Evolutionary conservation across 2,797 vertebrate species (phyloP).

Genomic region (Sebastes oblongus): DNA sequence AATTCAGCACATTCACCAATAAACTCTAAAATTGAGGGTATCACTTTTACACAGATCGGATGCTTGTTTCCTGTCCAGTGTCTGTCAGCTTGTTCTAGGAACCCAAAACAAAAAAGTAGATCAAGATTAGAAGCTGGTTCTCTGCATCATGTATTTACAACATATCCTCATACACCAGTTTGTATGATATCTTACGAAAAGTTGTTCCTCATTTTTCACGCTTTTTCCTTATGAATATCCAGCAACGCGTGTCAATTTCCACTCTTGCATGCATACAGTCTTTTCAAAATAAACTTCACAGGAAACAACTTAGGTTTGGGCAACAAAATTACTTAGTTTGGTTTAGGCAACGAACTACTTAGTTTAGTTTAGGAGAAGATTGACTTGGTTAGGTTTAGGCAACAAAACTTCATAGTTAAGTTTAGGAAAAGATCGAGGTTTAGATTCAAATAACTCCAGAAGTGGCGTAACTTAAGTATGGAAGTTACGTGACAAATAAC

Average conservation of each 20-base stretch:
- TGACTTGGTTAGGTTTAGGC: background rate
- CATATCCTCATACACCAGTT: background rate
- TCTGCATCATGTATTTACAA: background rate
- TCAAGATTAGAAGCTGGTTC: background rate
- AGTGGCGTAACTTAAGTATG: background rate
- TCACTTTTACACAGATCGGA: background rate
- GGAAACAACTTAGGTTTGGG: background rate
- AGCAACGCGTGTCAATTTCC: background rate
- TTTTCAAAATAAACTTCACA: too few species aligned
- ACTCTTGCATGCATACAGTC: background rate
- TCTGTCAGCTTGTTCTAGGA: background rate
- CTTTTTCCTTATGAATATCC: background rate
- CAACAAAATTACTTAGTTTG: background rate
- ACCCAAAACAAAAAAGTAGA: background rate
- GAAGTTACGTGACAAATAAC: background rate
- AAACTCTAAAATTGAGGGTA: background rate
- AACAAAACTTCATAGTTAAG: background rate
- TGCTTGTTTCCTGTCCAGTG: background rate
- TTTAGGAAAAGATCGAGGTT: background rate
- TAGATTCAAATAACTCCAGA: background rate
- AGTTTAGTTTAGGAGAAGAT: background rate
- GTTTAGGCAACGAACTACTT: too few species aligned
- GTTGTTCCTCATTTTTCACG: too few species aligned
- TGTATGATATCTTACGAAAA: background rate
- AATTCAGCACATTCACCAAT: background rate